These are phyloP conservation scores for Rhaphigaster nebulosa DNA, from an alignment of 2,888 invertebrate genomes.

Conservation along the genomic window DNA sequence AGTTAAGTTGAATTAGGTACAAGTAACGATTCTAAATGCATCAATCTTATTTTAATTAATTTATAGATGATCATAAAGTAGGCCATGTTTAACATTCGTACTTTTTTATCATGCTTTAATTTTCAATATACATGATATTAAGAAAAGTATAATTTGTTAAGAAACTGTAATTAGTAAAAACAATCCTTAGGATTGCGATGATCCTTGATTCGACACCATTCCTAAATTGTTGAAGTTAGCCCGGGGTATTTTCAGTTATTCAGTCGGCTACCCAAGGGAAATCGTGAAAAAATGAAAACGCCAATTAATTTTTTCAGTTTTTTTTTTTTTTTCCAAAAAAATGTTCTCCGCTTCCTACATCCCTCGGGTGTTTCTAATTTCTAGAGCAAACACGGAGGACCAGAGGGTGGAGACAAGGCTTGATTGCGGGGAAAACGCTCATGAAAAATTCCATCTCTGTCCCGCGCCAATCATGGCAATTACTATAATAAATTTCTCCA, in stretches of 20 bases:
- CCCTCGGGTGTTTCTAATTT: conserved; percentile 34
- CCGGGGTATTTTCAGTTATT: neutral
- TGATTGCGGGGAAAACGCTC: conserved; percentile 51
- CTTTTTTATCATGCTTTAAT: too few relatives aligned
- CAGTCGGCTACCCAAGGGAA: neutral
- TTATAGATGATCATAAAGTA: too few relatives aligned
- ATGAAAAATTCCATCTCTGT: conserved; percentile 31
- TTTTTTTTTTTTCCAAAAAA: neutral
- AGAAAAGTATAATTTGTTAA: too few relatives aligned
- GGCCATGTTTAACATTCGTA: too few relatives aligned
- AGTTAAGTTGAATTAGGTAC: too few relatives aligned
- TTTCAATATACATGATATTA: too few relatives aligned
- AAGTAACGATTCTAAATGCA: too few relatives aligned
- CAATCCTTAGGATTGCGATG: neutral
- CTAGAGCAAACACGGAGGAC: conserved; percentile 50
- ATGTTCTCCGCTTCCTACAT: neutral
- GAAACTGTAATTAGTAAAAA: neutral
- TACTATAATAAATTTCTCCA: neutral
- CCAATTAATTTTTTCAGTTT: conserved; percentile 37
- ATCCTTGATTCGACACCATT: neutral
- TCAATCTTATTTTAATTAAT: too few relatives aligned
- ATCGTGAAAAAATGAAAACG: conserved; percentile 36
- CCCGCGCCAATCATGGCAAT: neutral
- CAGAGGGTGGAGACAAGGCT: conserved; percentile 26
- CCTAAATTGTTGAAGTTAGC: neutral